Evolutionary conservation across 2,797 vertebrate species (phyloP).

Genomic region (Semotilus atromaculatus): DNA sequence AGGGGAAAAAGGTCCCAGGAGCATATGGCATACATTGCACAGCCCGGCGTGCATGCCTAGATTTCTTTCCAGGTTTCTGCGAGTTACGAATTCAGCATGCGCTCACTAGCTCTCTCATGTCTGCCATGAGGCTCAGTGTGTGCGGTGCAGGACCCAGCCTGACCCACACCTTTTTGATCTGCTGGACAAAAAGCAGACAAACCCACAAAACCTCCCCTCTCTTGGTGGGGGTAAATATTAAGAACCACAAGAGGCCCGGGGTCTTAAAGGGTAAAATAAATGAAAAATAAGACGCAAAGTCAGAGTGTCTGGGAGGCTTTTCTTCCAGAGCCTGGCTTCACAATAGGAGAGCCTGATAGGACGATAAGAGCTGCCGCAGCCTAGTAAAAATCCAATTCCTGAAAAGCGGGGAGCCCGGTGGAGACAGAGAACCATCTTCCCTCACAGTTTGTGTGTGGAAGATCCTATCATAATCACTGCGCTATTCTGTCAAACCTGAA

Average conservation of each 20-base stretch:
- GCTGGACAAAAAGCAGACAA: conserved; percentile 41
- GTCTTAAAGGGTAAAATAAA: conserved; percentile 67
- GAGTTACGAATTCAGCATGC: conserved; percentile 7
- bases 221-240: conserved; percentile 56
- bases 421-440: conserved; percentile 62
- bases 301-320: conserved; percentile 64
- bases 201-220: conserved; percentile 48
- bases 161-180: conserved; percentile 51
- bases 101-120: conserved; percentile 40
- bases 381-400: conserved; percentile 69
- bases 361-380: conserved; percentile 63
- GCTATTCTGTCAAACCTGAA: conserved; percentile 59
- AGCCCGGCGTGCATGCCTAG: conserved; percentile 5
- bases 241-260: conserved; percentile 49
- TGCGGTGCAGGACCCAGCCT: conserved; percentile 33
- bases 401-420: conserved; percentile 59
- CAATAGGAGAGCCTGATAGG: conserved; percentile 66
- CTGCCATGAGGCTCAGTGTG: conserved; percentile 42
- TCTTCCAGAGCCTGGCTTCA: conserved; percentile 64
- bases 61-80: conserved; percentile 12
- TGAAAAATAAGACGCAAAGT: conserved; percentile 67
- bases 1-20: conserved; percentile 37
- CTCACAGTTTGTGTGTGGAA: conserved; percentile 49
- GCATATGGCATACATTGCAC: conserved; percentile 12
- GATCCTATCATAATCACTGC: conserved; percentile 61